phyloP scores from a whole-genome alignment of 2,797 vertebrate genomes.

The Phylloscopus collybita region DNA sequence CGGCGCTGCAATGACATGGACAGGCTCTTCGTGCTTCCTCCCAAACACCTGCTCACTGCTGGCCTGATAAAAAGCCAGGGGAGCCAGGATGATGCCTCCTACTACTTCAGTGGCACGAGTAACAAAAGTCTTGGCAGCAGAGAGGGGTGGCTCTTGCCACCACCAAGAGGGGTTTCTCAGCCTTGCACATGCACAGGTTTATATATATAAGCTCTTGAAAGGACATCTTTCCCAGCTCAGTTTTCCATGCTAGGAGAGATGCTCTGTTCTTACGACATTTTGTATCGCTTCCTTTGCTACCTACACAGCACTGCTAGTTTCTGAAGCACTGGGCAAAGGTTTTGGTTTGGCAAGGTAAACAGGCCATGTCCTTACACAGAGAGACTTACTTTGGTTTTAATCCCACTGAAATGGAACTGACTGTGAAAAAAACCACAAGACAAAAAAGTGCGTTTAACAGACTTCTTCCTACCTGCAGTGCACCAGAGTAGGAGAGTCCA shows the following conservation, averaged over 20 bases:
- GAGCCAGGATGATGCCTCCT: background rate
- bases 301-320: background rate
- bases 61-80: background rate
- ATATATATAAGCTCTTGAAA: background rate
- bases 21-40: background rate
- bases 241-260: background rate
- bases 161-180: background rate
- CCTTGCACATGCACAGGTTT: background rate
- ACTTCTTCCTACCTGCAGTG: constrained; percentile 89
- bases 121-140: background rate
- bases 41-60: background rate
- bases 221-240: background rate
- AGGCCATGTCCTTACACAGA: background rate
- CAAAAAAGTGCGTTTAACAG: background rate
- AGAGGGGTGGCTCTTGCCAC: background rate
- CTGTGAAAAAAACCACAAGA: background rate
- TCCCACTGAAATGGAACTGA: background rate
- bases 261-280: background rate
- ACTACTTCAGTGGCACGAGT: background rate
- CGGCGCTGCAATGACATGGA: constrained; percentile 80
- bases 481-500: constrained; percentile 87
- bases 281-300: accelerated
- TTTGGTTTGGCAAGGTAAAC: background rate
- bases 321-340: background rate
- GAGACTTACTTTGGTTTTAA: background rate